phyloP scores from a whole-genome alignment of 2,888 invertebrate genomes.

The Choreutis nemorana region DNA sequence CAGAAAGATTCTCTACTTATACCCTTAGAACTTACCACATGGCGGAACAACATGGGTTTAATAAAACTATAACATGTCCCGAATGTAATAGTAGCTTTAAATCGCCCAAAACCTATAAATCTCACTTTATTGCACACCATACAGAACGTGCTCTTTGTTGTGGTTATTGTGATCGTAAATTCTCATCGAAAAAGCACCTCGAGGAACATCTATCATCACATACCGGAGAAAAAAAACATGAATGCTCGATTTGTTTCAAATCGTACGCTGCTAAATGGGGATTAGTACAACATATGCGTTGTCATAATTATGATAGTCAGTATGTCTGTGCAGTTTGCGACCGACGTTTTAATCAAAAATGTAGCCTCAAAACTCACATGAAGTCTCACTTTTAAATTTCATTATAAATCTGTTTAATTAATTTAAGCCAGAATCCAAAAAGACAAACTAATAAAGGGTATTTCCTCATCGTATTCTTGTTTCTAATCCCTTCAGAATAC shows the following conservation, averaged over 20 bases:
- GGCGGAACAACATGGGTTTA: slow-evolving; percentile 17
- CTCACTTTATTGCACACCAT: slow-evolving; percentile 23
- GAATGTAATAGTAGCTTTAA: slow-evolving; percentile 22
- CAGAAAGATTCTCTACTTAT: slow-evolving; percentile 22
- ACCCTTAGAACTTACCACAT: slow-evolving; percentile 21
- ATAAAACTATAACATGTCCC: slow-evolving; percentile 19
- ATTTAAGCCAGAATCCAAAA: too few relatives aligned
- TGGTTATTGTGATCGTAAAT: slow-evolving; percentile 14
- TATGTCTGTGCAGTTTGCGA: slow-evolving; percentile 23
- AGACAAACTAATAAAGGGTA: too few relatives aligned
- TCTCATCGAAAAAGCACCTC: slow-evolving; percentile 16
- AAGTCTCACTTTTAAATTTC: too few relatives aligned
- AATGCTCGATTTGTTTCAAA: slow-evolving; percentile 24
- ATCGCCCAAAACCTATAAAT: slow-evolving; percentile 15
- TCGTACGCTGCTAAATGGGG: slow-evolving; percentile 24
- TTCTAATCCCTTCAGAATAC: too few relatives aligned
- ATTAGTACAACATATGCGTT: slow-evolving; percentile 27
- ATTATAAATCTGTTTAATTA: too few relatives aligned
- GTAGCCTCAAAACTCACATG: slow-evolving; percentile 33
- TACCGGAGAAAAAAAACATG: slow-evolving; percentile 22
- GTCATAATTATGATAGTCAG: slow-evolving; percentile 20
- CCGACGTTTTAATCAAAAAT: slow-evolving; percentile 15
- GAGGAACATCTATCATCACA: slow-evolving; percentile 20
- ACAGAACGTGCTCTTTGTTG: slow-evolving; percentile 15
- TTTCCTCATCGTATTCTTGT: too few relatives aligned